These are phyloP conservation scores for Taenioides sp. DNA, from an alignment of 2,797 vertebrate genomes.

Conservation along the genomic window DNA sequence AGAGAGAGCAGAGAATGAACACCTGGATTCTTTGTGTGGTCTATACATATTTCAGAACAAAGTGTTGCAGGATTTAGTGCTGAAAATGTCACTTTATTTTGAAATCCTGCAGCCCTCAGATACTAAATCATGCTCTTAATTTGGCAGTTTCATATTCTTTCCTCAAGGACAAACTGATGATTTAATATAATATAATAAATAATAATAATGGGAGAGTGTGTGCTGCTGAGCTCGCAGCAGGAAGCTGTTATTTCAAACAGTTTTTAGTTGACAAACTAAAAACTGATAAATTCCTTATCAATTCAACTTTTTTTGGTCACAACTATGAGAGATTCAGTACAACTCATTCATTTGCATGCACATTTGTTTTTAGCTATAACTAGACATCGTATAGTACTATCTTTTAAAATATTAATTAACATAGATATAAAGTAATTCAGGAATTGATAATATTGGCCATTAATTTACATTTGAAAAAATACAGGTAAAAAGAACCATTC, in stretches of 20 bases:
- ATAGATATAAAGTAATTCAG: too few species aligned
- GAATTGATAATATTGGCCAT: too few species aligned
- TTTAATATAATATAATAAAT: constrained; percentile 5
- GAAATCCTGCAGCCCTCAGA: constrained; percentile 7
- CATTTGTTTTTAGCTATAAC: too few species aligned
- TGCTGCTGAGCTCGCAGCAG: background rate
- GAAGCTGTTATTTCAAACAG: constrained; percentile 8
- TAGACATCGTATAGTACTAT: too few species aligned
- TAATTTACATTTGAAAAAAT: too few species aligned
- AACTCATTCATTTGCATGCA: too few species aligned
- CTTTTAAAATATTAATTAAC: too few species aligned
- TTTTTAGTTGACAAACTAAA: background rate
- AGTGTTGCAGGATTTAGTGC: too few species aligned
- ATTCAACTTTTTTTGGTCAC: too few species aligned
- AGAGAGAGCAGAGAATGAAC: background rate
- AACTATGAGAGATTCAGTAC: too few species aligned
- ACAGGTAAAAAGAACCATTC: too few species aligned
- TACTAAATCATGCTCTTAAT: background rate
- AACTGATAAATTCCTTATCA: background rate
- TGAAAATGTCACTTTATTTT: constrained; percentile 20
- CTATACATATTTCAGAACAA: background rate
- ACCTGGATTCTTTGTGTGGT: background rate
- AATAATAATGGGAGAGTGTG: constrained; percentile 10
- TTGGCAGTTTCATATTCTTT: background rate
- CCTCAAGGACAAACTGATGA: constrained; percentile 17